Evolutionary conservation across 2,888 invertebrate genomes (phyloP).

Genomic region (Epinotia demarniana): DNA sequence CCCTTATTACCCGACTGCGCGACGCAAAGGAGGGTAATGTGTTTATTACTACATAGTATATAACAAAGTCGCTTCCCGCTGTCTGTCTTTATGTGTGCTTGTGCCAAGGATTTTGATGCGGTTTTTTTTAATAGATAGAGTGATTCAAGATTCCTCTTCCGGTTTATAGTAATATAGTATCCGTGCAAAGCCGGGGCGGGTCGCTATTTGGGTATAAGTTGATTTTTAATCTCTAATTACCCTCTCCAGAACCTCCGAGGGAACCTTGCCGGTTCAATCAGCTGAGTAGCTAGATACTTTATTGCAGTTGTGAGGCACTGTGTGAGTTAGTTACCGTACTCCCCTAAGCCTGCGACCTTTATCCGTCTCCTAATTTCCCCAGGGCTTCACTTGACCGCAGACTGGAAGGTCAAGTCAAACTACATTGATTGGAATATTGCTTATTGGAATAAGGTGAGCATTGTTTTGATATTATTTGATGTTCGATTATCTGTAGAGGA

Average conservation of each 20-base stretch:
- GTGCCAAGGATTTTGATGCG: too few relatives aligned
- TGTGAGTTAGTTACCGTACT: neutral
- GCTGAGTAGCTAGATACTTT: slow-evolving; percentile 5
- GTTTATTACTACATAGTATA: too few relatives aligned
- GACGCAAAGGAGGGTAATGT: too few relatives aligned
- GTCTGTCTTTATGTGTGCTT: too few relatives aligned
- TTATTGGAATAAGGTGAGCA: slow-evolving; percentile 4
- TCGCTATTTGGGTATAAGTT: too few relatives aligned
- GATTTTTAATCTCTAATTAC: neutral
- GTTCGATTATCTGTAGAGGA: neutral
- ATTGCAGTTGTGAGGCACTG: slow-evolving; percentile 5
- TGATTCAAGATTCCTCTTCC: too few relatives aligned
- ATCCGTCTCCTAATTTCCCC: slow-evolving; percentile 16
- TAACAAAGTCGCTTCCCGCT: too few relatives aligned
- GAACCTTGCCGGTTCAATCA: slow-evolving; percentile 2
- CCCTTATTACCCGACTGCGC: too few relatives aligned
- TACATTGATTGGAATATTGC: slow-evolving; percentile 6
- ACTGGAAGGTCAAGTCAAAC: slow-evolving; percentile 10
- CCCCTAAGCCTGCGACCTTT: neutral
- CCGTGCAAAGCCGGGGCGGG: too few relatives aligned
- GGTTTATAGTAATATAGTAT: too few relatives aligned
- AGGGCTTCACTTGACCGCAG: slow-evolving; percentile 7
- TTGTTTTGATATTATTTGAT: neutral
- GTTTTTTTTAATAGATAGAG: too few relatives aligned
- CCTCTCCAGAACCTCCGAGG: neutral